Evolutionary conservation across 2,113 vertebrate species (phyloP).

Genomic region (Leptobrachium leishanense): DNA sequence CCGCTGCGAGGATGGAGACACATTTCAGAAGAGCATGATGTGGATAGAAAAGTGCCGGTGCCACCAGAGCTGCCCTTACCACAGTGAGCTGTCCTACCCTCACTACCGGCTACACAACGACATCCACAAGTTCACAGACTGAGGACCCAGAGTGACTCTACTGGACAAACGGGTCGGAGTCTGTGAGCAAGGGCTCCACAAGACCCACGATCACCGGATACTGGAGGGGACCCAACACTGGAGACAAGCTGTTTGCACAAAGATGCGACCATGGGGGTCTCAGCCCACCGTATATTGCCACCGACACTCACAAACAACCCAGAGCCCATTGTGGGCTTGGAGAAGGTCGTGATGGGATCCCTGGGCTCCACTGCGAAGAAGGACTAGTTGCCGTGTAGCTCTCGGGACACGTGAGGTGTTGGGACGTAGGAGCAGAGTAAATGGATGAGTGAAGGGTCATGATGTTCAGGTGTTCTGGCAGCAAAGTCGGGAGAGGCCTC

Average conservation of each 20-base stretch:
- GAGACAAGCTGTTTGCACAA: too few species aligned
- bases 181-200: conserved; percentile 1
- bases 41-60: conserved; percentile 81
- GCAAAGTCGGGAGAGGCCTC: neutral
- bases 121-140: conserved; percentile 76
- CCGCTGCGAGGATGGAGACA: conserved; percentile 68
- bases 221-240: neutral
- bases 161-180: conserved; percentile 16
- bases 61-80: conserved; percentile 69
- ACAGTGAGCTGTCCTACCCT: conserved; percentile 68
- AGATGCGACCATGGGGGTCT: neutral
- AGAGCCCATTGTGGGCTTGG: neutral
- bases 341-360: neutral
- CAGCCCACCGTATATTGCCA: neutral
- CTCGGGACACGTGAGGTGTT: neutral
- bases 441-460: neutral
- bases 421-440: neutral
- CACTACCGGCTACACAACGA: conserved; percentile 73
- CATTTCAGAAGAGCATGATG: conserved; percentile 71
- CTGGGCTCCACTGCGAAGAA: neutral
- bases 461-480: neutral
- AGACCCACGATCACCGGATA: neutral
- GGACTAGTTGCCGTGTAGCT: too few species aligned
- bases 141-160: neutral
- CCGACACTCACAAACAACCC: neutral